phyloP scores from a whole-genome alignment of 2,888 invertebrate species.

The Caenorhabditis panamensis region DNA sequence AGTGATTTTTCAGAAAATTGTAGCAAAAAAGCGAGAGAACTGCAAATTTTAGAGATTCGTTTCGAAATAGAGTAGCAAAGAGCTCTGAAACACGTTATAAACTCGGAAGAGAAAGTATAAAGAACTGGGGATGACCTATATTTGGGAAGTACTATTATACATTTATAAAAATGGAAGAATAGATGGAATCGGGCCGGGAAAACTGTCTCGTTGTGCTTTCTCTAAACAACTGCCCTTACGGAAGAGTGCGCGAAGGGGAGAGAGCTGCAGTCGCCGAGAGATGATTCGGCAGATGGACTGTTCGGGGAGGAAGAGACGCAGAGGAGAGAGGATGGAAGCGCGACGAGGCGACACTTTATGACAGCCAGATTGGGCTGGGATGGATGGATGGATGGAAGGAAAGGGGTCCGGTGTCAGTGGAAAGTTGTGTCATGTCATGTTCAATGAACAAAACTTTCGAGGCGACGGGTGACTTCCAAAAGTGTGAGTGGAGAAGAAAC shows the following conservation, averaged over 20 bases:
- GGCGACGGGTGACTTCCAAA: constrained; percentile 14
- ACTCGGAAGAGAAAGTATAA: too few relatives aligned
- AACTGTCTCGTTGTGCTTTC: constrained; percentile 19
- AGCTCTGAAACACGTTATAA: too few relatives aligned
- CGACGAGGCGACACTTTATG: constrained; percentile 30
- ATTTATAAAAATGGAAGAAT: constrained; percentile 10
- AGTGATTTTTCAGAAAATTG: background rate
- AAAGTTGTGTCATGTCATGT: constrained; percentile 7
- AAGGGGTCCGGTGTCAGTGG: background rate
- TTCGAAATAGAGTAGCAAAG: too few relatives aligned
- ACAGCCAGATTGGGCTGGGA: constrained; percentile 24
- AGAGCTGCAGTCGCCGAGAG: constrained; percentile 13
- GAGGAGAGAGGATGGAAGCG: constrained; percentile 7
- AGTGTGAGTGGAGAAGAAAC: background rate
- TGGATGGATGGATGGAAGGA: background rate
- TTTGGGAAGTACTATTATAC: constrained; percentile 4
- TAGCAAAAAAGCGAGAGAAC: too few relatives aligned
- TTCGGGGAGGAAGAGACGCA: constrained; percentile 19
- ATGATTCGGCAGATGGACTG: background rate
- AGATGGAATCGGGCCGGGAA: constrained; percentile 8
- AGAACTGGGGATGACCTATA: background rate
- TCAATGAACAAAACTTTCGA: constrained; percentile 14
- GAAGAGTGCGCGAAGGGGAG: background rate
- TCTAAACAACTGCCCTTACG: constrained; percentile 28
- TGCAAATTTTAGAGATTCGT: too few relatives aligned